Evolutionary conservation across 2,113 vertebrate genomes (phyloP).

Genomic region (Marcusenius ussheri): DNA sequence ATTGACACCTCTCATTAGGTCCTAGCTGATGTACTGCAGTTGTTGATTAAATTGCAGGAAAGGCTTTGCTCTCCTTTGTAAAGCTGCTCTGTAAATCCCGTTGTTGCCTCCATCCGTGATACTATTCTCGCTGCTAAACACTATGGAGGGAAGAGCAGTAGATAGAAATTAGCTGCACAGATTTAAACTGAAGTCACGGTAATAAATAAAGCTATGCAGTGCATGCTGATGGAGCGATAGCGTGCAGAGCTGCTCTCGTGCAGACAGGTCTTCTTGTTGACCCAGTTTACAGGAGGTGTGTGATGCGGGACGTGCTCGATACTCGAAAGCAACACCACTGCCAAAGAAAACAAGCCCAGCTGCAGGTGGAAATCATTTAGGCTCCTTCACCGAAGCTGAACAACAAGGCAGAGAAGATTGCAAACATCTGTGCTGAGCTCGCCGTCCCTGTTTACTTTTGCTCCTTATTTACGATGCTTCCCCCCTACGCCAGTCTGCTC

Average conservation of each 20-base stretch:
- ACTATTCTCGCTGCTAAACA: not conserved
- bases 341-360: constrained; percentile 23
- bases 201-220: not conserved
- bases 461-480: constrained; percentile 29
- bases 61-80: not conserved
- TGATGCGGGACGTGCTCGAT: not conserved
- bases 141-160: not conserved
- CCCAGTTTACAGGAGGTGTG: not conserved
- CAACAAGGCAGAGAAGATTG: constrained; percentile 41
- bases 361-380: constrained; percentile 58
- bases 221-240: not conserved
- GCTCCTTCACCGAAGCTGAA: constrained; percentile 32
- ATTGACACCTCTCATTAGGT: not conserved
- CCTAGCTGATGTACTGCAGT: not conserved
- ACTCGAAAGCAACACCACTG: constrained; percentile 20
- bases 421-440: constrained; percentile 50
- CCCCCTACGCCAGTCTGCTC: constrained; percentile 30
- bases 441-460: constrained; percentile 30
- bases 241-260: not conserved
- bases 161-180: not conserved
- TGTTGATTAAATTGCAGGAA: not conserved
- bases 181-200: not conserved
- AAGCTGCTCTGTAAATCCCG: not conserved
- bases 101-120: not conserved
- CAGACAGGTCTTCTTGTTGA: not conserved